Conservation (phyloP, 2,797 vertebrate genomes). For the Chromobotia macracanthus region DNA sequence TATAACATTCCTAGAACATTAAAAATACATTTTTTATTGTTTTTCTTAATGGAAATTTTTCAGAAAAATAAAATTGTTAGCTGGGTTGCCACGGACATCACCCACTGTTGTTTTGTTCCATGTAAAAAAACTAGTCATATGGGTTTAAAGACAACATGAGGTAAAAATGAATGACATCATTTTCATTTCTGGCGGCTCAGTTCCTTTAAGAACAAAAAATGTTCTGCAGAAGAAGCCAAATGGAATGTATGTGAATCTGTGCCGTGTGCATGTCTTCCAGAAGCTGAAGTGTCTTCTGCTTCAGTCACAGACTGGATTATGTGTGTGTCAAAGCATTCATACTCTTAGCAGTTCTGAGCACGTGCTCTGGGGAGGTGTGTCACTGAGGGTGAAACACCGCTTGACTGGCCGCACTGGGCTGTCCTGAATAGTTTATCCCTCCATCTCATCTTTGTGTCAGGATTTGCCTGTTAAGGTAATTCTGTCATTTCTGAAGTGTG, state of each 20-base stretch:
- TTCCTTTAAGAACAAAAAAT: no score
- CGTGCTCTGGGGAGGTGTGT: slow-evolving; percentile 24
- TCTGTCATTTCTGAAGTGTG: slow-evolving; percentile 73
- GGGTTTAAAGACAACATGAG: not conserved
- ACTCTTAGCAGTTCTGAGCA: slow-evolving; percentile 29
- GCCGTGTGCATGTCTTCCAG: not conserved
- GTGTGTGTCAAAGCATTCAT: slow-evolving; percentile 31
- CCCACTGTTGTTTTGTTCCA: not conserved
- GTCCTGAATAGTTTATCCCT: slow-evolving; percentile 47
- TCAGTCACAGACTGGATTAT: not conserved
- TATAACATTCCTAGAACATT: no score
- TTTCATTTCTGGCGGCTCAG: no score
- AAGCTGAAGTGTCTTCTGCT: not conserved
- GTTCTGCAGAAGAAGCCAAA: no score
- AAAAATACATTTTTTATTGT: no score
- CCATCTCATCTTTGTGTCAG: slow-evolving; percentile 51
- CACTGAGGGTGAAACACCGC: not conserved
- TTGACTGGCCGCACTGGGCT: slow-evolving; percentile 26
- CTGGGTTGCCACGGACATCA: no score
- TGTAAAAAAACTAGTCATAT: not conserved
- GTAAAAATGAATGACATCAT: no score
- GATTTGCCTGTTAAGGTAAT: slow-evolving; percentile 70
- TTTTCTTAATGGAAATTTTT: no score
- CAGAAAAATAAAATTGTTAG: no score
- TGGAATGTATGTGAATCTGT: not conserved